Evolutionary conservation across 2,888 invertebrate species (phyloP).

Genomic region (Malacosoma neustria): DNA sequence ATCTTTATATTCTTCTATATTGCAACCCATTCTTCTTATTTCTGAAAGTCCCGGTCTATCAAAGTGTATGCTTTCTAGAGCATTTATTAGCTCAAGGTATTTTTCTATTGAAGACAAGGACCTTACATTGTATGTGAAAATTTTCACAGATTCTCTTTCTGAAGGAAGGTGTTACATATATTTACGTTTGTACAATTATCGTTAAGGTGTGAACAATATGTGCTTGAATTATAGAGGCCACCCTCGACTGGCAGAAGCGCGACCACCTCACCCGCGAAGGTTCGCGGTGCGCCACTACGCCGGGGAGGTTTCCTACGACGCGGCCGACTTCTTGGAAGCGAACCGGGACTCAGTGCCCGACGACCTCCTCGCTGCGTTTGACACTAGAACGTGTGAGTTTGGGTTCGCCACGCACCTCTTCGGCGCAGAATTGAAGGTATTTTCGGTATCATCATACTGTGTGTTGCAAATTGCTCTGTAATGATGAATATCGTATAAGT

Average conservation of each 20-base stretch:
- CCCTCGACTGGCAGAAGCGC: conserved; percentile 85
- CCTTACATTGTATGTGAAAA: too few relatives aligned
- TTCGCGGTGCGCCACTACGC: conserved; percentile 94
- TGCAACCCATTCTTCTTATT: too few relatives aligned
- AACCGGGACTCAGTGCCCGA: conserved; percentile 95
- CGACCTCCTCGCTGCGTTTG: conserved; percentile 93
- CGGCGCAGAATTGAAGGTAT: conserved; percentile 88
- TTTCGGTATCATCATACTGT: background rate
- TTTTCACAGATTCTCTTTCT: too few relatives aligned
- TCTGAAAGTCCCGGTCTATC: too few relatives aligned
- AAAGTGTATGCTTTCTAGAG: too few relatives aligned
- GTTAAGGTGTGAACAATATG: too few relatives aligned
- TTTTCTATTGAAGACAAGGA: too few relatives aligned
- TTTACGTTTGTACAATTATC: too few relatives aligned
- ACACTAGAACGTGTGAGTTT: conserved; percentile 94
- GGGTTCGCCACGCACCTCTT: conserved; percentile 98
- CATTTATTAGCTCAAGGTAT: too few relatives aligned
- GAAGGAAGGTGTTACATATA: too few relatives aligned
- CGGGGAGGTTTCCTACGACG: conserved; percentile 87
- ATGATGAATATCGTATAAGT: too few relatives aligned
- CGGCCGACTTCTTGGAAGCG: conserved; percentile 90
- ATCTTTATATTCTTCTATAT: too few relatives aligned
- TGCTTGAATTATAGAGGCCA: conserved; percentile 83
- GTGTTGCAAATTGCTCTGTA: background rate
- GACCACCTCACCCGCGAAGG: conserved; percentile 84